Conservation (phyloP, 2,797 vertebrate species). For the Pseudotriccus pelzelni region DNA sequence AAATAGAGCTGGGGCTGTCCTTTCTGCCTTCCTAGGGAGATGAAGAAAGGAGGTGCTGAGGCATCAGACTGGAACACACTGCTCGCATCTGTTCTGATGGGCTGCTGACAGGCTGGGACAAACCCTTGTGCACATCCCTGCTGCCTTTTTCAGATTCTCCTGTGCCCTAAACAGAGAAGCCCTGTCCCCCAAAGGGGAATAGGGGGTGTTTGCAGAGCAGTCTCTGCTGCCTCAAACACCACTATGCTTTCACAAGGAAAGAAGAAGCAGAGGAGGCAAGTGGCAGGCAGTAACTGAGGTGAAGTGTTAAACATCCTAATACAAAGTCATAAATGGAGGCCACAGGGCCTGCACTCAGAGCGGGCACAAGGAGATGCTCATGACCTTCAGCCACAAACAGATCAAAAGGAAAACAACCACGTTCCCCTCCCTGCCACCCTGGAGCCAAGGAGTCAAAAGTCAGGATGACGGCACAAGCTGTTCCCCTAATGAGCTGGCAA, state of each 20-base stretch:
- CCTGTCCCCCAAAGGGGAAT: background rate
- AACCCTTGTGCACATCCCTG: background rate
- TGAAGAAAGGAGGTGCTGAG: background rate
- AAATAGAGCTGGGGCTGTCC: conserved; percentile 31
- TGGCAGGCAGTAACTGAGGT: background rate
- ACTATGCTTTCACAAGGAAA: background rate
- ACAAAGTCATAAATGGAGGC: background rate
- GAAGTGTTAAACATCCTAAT: background rate
- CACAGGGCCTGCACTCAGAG: background rate
- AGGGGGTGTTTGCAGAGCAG: background rate
- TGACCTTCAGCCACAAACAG: fast-evolving
- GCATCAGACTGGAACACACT: background rate
- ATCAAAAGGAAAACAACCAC: background rate
- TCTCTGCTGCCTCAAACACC: background rate
- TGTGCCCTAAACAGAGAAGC: background rate
- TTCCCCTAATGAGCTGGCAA: background rate
- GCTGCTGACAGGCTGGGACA: background rate
- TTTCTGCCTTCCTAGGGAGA: background rate
- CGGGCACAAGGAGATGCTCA: fast-evolving
- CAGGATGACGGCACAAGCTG: background rate
- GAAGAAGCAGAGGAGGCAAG: background rate
- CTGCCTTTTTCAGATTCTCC: background rate
- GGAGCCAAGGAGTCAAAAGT: background rate
- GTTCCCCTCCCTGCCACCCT: fast-evolving
- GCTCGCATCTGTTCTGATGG: background rate